Percentiles rank a stretch among this genome's conserved stretches.
phyloP scores from a whole-genome alignment of 2,888 invertebrate species.

The Lymantria monacha region DNA sequence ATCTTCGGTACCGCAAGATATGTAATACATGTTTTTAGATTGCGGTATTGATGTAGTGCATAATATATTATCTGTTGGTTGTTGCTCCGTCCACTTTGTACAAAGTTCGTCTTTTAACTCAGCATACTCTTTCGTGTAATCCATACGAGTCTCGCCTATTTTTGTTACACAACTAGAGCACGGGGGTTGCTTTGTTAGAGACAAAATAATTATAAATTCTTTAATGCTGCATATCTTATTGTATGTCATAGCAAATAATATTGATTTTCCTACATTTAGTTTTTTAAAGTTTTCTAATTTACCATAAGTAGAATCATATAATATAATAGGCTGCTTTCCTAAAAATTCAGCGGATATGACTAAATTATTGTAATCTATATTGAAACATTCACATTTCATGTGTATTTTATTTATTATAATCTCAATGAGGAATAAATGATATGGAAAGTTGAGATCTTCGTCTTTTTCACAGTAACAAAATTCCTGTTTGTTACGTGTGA shows the following conservation, averaged over 20 bases:
- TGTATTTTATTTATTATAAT: conserved; percentile 72
- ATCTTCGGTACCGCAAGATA: conserved; percentile 56
- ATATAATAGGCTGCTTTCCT: conserved; percentile 63
- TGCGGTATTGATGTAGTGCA: conserved; percentile 70
- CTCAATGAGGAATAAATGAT: conserved; percentile 72
- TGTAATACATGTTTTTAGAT: conserved; percentile 65
- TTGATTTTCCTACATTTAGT: conserved; percentile 71
- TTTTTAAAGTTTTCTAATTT: conserved; percentile 60
- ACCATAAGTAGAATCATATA: conserved; percentile 67
- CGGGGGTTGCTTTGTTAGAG: conserved; percentile 68
- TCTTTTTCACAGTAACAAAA: conserved; percentile 30
- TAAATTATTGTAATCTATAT: conserved; percentile 67
- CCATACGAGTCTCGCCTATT: conserved; percentile 66
- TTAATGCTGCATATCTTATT: conserved; percentile 69
- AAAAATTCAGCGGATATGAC: conserved; percentile 67
- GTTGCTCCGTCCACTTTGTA: conserved; percentile 62
- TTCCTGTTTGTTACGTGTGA: conserved; percentile 58
- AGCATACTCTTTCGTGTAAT: conserved; percentile 62
- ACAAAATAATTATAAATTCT: conserved; percentile 59
- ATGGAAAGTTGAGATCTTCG: conserved; percentile 64
- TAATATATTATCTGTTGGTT: conserved; percentile 65
- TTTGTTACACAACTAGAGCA: conserved; percentile 66
- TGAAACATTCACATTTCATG: conserved; percentile 77
- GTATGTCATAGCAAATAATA: conserved; percentile 74
- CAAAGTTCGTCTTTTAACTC: conserved; percentile 63